A percentile compares a stretch with the other conserved stretches of the same genome.
Conservation (phyloP, 2,113 vertebrate genomes). For the Dascyllus trimaculatus region DNA sequence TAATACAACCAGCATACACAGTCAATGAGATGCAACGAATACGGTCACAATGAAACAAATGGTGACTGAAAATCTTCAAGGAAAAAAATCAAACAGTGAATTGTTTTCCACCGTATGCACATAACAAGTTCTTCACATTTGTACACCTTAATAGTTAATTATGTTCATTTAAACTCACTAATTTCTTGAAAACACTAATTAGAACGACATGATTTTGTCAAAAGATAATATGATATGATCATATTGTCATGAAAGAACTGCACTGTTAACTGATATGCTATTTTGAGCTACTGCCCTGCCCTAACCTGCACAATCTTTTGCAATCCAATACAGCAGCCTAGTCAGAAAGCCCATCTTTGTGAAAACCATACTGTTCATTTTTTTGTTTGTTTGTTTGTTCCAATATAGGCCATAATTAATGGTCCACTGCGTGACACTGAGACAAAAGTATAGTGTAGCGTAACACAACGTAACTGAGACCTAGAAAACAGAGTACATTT, state of each 20-base stretch:
- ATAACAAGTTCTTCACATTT: too few species aligned
- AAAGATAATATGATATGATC: constrained; percentile 8
- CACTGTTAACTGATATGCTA: constrained; percentile 6
- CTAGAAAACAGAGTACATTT: too few species aligned
- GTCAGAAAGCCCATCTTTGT: neutral
- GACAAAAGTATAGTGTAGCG: too few species aligned
- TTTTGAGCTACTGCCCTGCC: constrained; percentile 12
- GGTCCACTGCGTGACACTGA: neutral
- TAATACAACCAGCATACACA: neutral
- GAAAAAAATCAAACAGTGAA: too few species aligned
- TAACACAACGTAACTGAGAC: neutral
- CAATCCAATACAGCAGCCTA: constrained; percentile 5
- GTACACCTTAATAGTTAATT: too few species aligned
- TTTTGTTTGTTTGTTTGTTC: neutral
- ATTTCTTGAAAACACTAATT: neutral
- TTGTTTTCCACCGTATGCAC: too few species aligned
- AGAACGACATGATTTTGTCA: neutral
- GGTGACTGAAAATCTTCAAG: too few species aligned
- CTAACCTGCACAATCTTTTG: constrained; percentile 2
- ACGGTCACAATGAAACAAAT: too few species aligned
- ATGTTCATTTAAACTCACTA: neutral
- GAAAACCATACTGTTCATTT: neutral
- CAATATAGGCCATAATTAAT: neutral
- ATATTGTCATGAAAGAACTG: constrained; percentile 14
- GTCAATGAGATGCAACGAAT: too few species aligned